These are phyloP conservation scores for Limulus polyphemus DNA, from an alignment of 2,888 invertebrate species.

Conservation along the genomic window DNA sequence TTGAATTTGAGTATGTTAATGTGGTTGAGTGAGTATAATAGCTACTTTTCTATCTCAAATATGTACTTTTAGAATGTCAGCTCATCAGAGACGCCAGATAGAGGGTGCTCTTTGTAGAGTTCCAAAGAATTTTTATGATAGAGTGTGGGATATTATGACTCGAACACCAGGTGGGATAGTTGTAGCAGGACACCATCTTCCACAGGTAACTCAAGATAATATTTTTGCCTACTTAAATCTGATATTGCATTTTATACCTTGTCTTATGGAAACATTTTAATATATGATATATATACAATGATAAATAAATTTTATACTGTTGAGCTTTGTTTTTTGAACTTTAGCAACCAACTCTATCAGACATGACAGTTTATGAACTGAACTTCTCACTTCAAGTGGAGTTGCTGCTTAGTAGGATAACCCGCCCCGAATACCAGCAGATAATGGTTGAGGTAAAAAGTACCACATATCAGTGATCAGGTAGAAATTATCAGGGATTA, in stretches of 20 bases:
- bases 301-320: not conserved
- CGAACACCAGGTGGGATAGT: conserved; percentile 78
- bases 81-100: conserved; percentile 72
- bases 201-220: conserved; percentile 45
- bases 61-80: conserved; percentile 39
- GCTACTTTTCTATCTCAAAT: too few relatives aligned
- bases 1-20: too few relatives aligned
- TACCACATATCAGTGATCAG: not conserved
- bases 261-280: too few relatives aligned
- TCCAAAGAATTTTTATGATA: conserved; percentile 83
- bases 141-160: conserved; percentile 88
- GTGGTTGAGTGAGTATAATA: too few relatives aligned
- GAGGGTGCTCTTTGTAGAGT: conserved; percentile 94
- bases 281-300: not conserved
- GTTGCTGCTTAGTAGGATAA: conserved; percentile 55
- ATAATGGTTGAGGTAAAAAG: conserved; percentile 49
- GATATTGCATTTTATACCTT: too few relatives aligned
- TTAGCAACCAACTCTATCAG: conserved; percentile 74
- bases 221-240: too few relatives aligned
- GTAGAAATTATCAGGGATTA: not conserved
- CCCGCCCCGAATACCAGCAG: conserved; percentile 54
- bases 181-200: conserved; percentile 70
- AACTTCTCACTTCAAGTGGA: conserved; percentile 91
- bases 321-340: conserved; percentile 7
- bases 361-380: conserved; percentile 93